Evolutionary conservation across 2,888 invertebrate genomes (phyloP), one percentile per base, ranked within the genome.

Genomic region (Lasioglossum marginatum): DNA sequence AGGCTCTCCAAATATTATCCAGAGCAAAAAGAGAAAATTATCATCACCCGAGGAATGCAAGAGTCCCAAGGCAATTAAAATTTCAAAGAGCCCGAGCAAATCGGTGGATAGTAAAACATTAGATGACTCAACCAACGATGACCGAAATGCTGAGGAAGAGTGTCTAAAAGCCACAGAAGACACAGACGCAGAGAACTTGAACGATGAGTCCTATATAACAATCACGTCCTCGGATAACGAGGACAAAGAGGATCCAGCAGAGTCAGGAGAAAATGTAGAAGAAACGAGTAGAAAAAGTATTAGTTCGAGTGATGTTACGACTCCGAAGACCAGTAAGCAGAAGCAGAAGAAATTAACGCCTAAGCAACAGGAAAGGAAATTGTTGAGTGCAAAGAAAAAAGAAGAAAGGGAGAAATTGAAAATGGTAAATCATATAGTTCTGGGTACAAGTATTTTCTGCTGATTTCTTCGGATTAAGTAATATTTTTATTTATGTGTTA

Each of bases 331-430:
- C 1, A 70, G 71, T 34, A 71, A 71, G 52, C 57, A 57, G 8
- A 92, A 90, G 76, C 77, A 80, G 16, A 93, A 88, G 85, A 94
- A 92, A 84, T 87, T 95, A 79, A 95, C 96, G 19, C 95, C 95
- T 0, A 95, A 94, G 85, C 95, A 95, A 95, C 77, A 96, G 4
- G 96, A 96, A 92, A 97, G 96, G 92, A 96, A 96, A 92, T 83
- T 96, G 72, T 96, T 97, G 92, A 96, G 95, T 27, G 96, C 96
- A 10, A 97, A 96, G 91, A 96, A 96, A 92, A 96, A 95, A 68
- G 96, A 96, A 89, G 96, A 96, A 90, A 95, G 95, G 80, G 96
- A 96, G 87, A 96, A 95, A 90, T 87, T 93, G 95, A 96, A 92
- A 96, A 94, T 94, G 93, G 94, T 96, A 95, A 91, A 57, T 74